Evolutionary conservation across 2,113 vertebrate genomes (phyloP), one percentile per base, ranked within the genome.

Genomic region (Tragelaphus imberbis): DNA sequence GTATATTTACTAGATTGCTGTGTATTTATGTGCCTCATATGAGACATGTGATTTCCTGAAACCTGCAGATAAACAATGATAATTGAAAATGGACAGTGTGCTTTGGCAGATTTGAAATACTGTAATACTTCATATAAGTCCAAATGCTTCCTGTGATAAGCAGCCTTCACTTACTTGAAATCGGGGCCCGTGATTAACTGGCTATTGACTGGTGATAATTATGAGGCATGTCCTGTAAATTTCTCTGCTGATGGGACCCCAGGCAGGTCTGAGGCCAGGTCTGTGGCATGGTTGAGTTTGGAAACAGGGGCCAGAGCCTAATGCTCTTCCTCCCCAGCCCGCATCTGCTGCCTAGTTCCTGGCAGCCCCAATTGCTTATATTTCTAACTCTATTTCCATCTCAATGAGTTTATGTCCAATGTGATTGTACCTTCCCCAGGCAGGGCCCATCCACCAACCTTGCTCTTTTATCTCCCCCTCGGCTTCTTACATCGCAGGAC

Each of bases 361-460:
- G 65, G 92, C 96, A 97, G 88, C 96, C 94, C 97, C 88, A 75
- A 51, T 58, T 90, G 95, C 96, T 55, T 97, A 97, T 84, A 92
- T 97, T 98, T 98, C 95, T 96, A 95, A 96, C 88, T 94, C 97
- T 56, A 98, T 99, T 99, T 99, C 92, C 98, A 98, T 98, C 98
- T 98, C 98, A 98, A 97, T 96, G 79, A 90, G 75, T 94, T 97
- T 97, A 93, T 79, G 88, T 82, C 96, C 95, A 82, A 49, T 90
- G 97, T 90, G 95, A 96, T 94, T 96, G 97, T 86, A 93, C 95
- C 80, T 98, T 98, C 58, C 93, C 97, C 96, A 95, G 97, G 97
- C 98, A 97, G 93, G 91, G 19, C 88, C 98, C 98, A 94, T 98
- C 96, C 96, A 85, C 81, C 95, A 95, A n/a, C 23, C 88, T 58